Evolutionary conservation across 2,113 vertebrate genomes (phyloP).

Genomic region (Stercorarius parasiticus): DNA sequence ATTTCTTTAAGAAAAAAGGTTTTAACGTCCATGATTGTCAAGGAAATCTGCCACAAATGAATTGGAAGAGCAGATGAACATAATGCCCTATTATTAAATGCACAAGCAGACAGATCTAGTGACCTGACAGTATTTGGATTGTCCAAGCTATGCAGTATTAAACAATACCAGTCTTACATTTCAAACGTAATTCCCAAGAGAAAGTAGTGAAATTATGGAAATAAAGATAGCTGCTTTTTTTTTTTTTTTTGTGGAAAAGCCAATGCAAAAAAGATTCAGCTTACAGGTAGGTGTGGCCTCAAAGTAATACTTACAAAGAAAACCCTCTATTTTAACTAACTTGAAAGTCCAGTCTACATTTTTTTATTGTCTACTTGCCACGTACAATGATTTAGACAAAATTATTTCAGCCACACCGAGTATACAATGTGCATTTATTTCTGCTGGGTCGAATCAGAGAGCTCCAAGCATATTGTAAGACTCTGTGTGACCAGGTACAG

Average conservation of each 20-base stretch:
- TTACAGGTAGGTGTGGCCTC: neutral
- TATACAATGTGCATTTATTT: neutral
- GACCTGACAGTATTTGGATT: neutral
- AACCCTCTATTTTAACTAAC: neutral
- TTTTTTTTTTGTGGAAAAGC: neutral
- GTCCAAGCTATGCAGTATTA: neutral
- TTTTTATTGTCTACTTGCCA: neutral
- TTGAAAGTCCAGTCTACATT: neutral
- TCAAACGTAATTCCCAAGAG: neutral
- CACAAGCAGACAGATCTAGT: neutral
- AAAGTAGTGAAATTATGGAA: neutral
- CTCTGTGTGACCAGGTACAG: neutral
- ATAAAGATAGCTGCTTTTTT: neutral
- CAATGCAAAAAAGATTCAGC: neutral
- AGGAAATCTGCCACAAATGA: neutral
- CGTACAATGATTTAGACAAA: neutral
- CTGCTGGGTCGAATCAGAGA: neutral
- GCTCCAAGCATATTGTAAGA: neutral
- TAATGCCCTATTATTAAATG: neutral
- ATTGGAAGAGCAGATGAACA: neutral
- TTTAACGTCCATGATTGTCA: neutral
- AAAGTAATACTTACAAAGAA: neutral
- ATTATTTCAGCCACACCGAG: neutral
- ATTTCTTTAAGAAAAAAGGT: neutral
- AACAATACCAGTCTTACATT: neutral